Conservation (phyloP, 2,113 vertebrate species). For the Corydoras sp. region DNA sequence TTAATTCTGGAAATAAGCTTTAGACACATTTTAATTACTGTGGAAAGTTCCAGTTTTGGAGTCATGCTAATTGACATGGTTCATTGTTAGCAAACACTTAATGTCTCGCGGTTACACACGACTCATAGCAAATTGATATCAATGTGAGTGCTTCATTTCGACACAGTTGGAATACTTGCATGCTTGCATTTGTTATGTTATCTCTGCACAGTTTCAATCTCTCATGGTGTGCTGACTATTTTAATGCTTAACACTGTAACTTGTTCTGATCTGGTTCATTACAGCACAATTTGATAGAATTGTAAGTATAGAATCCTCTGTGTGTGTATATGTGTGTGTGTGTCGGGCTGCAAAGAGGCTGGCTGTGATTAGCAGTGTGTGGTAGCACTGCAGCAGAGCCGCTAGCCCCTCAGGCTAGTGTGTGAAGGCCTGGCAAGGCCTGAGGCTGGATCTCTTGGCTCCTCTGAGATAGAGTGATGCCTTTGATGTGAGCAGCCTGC, state of each 20-base stretch:
- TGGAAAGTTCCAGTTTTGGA: neutral
- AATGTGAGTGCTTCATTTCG: too few species aligned
- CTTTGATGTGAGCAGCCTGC: slow-evolving; percentile 70
- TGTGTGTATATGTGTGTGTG: neutral
- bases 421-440: slow-evolving; percentile 62
- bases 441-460: slow-evolving; percentile 56
- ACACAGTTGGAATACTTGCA: too few species aligned
- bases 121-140: slow-evolving; percentile 26
- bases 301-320: slow-evolving; percentile 6
- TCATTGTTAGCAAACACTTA: slow-evolving; percentile 5
- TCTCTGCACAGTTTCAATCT: slow-evolving; percentile 28
- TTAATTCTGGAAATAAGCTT: too few species aligned
- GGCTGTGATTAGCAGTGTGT: slow-evolving; percentile 49
- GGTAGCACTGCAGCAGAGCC: slow-evolving; percentile 49
- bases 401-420: slow-evolving; percentile 55
- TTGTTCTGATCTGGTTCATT: slow-evolving; percentile 12
- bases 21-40: neutral
- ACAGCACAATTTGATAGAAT: slow-evolving; percentile 1
- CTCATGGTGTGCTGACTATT: slow-evolving; percentile 29
- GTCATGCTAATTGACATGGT: neutral
- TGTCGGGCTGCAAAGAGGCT: slow-evolving; percentile 26
- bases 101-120: neutral
- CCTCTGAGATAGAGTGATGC: slow-evolving; percentile 58
- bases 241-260: slow-evolving; percentile 38
- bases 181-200: slow-evolving; percentile 30